These are phyloP conservation scores for Ephialtes manifestator DNA, from an alignment of 2,888 invertebrate species.

Conservation along the genomic window DNA sequence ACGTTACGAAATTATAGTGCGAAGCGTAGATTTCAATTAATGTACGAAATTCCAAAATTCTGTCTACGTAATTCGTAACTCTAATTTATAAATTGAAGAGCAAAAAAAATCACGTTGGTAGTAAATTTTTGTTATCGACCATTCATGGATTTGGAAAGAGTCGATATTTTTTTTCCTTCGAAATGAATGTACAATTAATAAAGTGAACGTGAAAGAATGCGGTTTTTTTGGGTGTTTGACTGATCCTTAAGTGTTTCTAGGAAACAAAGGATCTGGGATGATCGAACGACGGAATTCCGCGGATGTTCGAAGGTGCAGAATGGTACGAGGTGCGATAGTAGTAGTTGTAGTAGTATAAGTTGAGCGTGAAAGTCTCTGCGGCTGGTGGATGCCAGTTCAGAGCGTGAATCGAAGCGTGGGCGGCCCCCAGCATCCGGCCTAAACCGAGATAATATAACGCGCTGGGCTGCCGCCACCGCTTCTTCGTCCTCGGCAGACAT, in stretches of 20 bases:
- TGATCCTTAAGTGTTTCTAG: slow-evolving; percentile 47
- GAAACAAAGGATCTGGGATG: slow-evolving; percentile 56
- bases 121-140: too few relatives aligned
- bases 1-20: too few relatives aligned
- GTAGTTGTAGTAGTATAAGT: slow-evolving; percentile 19
- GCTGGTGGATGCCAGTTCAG: slow-evolving; percentile 3
- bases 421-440: slow-evolving; percentile 85
- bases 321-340: background rate
- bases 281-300: slow-evolving; percentile 70
- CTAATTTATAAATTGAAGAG: too few relatives aligned
- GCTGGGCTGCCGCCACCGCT: slow-evolving; percentile 66
- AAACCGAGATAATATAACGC: slow-evolving; percentile 85
- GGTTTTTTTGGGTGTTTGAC: slow-evolving; percentile 14
- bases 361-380: slow-evolving; percentile 18
- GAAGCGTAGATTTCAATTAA: too few relatives aligned
- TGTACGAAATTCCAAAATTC: too few relatives aligned
- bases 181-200: background rate
- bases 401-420: slow-evolving; percentile 80
- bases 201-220: slow-evolving; percentile 20
- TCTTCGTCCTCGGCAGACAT: slow-evolving; percentile 81
- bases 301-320: slow-evolving; percentile 58
- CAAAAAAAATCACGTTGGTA: too few relatives aligned
- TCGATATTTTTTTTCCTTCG: background rate
- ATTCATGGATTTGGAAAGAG: too few relatives aligned
- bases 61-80: too few relatives aligned